Conservation (phyloP, 2,888 invertebrate genomes). For the Leuctra nigra region DNA sequence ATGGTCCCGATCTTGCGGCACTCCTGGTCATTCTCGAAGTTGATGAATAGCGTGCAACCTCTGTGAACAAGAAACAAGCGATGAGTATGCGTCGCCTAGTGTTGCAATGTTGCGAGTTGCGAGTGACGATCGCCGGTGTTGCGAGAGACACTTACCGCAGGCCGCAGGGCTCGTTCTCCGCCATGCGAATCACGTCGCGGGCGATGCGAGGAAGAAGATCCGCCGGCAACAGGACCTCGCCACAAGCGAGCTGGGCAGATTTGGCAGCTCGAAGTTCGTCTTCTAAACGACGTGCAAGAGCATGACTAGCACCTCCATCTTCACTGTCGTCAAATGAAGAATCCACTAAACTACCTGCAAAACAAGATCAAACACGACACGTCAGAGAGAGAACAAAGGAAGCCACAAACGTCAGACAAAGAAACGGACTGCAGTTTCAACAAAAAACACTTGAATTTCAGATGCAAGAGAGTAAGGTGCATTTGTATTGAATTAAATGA, state of each 20-base stretch:
- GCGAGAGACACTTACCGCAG: slow-evolving; percentile 45
- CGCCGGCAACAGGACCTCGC: slow-evolving; percentile 78
- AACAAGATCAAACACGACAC: background rate
- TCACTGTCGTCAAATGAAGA: slow-evolving; percentile 31
- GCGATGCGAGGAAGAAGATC: slow-evolving; percentile 74
- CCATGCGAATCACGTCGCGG: slow-evolving; percentile 70
- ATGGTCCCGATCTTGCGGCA: slow-evolving; percentile 71
- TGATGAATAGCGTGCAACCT: slow-evolving; percentile 79
- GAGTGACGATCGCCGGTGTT: background rate
- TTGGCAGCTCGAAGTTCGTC: slow-evolving; percentile 74
- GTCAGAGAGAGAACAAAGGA: background rate
- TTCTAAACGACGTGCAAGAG: slow-evolving; percentile 69
- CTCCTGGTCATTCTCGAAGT: slow-evolving; percentile 64
- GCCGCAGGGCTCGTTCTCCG: slow-evolving; percentile 86
- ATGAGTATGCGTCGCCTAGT: background rate
- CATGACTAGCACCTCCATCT: slow-evolving; percentile 41
- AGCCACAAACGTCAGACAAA: background rate
- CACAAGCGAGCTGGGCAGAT: slow-evolving; percentile 70
- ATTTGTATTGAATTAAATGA: too few relatives aligned
- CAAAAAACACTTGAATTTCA: background rate
- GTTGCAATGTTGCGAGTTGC: too few relatives aligned
- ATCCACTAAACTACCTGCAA: slow-evolving; percentile 27
- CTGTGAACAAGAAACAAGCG: slow-evolving; percentile 33
- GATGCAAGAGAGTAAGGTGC: background rate
- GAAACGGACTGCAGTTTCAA: background rate